A percentile compares a stretch with the other conserved stretches of the same genome.
Evolutionary conservation across 2,113 vertebrate species (phyloP).

Genomic region (Cynopterus brachyotis): DNA sequence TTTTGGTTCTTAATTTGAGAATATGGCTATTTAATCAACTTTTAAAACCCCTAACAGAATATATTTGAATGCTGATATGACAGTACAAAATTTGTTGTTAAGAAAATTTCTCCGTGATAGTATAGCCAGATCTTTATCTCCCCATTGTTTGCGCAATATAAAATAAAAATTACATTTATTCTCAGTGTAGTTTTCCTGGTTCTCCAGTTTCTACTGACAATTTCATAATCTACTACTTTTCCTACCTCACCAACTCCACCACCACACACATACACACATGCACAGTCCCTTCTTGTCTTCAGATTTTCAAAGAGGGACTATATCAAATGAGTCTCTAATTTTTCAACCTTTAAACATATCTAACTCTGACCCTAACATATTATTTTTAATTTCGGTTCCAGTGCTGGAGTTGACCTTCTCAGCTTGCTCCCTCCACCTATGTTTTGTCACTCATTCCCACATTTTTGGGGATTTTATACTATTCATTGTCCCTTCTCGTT

Average conservation of each 20-base stretch:
- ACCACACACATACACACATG: background rate
- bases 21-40: background rate
- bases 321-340: background rate
- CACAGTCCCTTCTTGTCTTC: background rate
- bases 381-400: background rate
- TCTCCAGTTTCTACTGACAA: background rate
- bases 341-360: background rate
- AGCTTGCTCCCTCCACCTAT: background rate
- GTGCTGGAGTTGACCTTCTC: background rate
- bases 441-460: background rate
- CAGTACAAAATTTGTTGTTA: background rate
- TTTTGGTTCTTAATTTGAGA: slow-evolving; percentile 11
- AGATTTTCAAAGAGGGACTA: background rate
- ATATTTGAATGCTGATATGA: background rate
- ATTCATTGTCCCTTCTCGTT: background rate
- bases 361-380: background rate
- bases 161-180: background rate
- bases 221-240: background rate
- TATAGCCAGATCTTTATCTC: background rate
- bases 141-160: background rate
- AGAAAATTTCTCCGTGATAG: background rate
- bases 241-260: too few species aligned
- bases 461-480: background rate
- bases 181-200: background rate
- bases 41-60: background rate